These are phyloP conservation scores for Drosophila pandora DNA, from an alignment of 1,140 invertebrate species.

Conservation along the genomic window DNA sequence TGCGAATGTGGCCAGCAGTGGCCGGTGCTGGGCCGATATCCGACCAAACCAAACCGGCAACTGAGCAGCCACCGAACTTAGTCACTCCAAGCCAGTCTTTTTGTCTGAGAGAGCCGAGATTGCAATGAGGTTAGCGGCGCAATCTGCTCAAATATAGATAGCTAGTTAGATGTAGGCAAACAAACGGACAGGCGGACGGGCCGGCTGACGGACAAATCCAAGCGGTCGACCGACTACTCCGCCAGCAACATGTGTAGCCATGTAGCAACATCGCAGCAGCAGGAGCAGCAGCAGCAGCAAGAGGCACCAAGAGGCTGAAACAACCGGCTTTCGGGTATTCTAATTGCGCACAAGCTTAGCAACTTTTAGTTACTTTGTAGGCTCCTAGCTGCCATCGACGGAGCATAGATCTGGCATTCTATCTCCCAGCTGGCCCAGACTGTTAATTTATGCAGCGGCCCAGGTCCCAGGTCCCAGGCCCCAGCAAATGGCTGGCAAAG, in stretches of 20 bases:
- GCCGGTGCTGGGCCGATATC: slow-evolving; percentile 50
- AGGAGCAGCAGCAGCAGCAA: slow-evolving; percentile 31
- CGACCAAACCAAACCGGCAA: slow-evolving; percentile 56
- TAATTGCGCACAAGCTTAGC: slow-evolving; percentile 81
- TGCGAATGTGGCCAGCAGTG: slow-evolving; percentile 48
- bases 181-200: slow-evolving; percentile 28
- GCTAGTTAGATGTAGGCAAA: slow-evolving; percentile 72
- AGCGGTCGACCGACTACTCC: slow-evolving; percentile 35
- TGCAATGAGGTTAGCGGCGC: slow-evolving; percentile 79
- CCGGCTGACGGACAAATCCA: slow-evolving; percentile 12
- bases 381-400: slow-evolving; percentile 75
- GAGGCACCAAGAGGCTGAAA: slow-evolving; percentile 17
- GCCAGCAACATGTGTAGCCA: slow-evolving; percentile 69
- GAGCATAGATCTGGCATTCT: slow-evolving; percentile 25
- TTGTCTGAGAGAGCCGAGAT: slow-evolving; percentile 68
- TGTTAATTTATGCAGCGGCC: slow-evolving; percentile 71
- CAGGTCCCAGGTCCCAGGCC: slow-evolving; percentile 11
- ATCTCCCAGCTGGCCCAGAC: slow-evolving; percentile 24
- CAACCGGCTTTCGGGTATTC: slow-evolving; percentile 67
- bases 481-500: slow-evolving; percentile 70
- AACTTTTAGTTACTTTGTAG: slow-evolving; percentile 80
- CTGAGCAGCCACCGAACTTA: slow-evolving; percentile 51
- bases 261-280: slow-evolving; percentile 65
- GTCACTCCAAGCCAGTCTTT: slow-evolving; percentile 68
- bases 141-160: slow-evolving; percentile 82